Conservation (phyloP, 2,888 invertebrate species). For the Rhopalosiphum nymphaeae region DNA sequence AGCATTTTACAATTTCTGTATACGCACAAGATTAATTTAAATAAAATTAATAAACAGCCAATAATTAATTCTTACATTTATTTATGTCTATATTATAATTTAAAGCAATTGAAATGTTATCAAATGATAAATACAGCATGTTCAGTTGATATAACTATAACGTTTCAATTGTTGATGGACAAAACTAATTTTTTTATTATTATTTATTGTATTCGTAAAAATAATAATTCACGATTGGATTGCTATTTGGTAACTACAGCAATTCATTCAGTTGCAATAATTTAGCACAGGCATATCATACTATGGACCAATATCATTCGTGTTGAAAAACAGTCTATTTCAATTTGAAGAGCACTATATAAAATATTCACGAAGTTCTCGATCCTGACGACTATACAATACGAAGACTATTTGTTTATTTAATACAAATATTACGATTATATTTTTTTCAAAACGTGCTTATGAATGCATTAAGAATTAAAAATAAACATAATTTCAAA, state of each 20-base stretch:
- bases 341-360: not conserved
- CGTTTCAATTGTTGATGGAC: not conserved
- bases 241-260: not conserved
- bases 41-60: not conserved
- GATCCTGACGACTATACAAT: not conserved
- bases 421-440: not conserved
- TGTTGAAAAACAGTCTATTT: not conserved
- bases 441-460: not conserved
- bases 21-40: not conserved
- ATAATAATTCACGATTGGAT: not conserved
- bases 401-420: not conserved
- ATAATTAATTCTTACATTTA: not conserved
- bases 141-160: not conserved
- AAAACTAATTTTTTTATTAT: not conserved
- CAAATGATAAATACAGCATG: not conserved
- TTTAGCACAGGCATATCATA: not conserved
- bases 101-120: not conserved
- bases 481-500: slow-evolving; percentile 11
- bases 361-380: not conserved
- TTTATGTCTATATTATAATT: not conserved
- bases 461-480: slow-evolving; percentile 6
- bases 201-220: not conserved
- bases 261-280: not conserved
- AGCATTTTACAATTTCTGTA: not conserved
- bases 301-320: not conserved